phyloP scores from a whole-genome alignment of 2,888 invertebrate species.

The Spilarctia lutea region DNA sequence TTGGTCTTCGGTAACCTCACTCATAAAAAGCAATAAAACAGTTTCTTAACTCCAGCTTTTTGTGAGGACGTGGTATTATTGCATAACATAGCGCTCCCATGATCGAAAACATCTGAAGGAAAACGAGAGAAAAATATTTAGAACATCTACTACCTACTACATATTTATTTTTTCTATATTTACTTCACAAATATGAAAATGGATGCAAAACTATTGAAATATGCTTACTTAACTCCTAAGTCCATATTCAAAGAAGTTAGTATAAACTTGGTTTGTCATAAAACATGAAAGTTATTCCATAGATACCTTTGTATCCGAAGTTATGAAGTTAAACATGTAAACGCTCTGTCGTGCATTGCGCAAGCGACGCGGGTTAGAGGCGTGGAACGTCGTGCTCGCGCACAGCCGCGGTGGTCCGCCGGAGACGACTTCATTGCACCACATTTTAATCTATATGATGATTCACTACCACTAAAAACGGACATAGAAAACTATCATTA shows the following conservation, averaged over 20 bases:
- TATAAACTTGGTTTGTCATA: conserved; percentile 14
- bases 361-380: conserved; percentile 61
- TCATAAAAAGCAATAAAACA: no score
- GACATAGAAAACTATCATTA: conserved; percentile 41
- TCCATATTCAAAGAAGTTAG: not conserved
- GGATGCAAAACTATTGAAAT: conserved; percentile 17
- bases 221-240: not conserved
- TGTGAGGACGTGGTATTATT: no score
- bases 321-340: conserved; percentile 48
- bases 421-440: conserved; percentile 52
- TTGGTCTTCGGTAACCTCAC: no score
- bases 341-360: conserved; percentile 58
- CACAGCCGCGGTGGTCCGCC: conserved; percentile 59
- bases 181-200: conserved; percentile 3
- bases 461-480: conserved; percentile 51
- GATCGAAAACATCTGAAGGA: no score
- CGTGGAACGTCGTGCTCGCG: conserved; percentile 63
- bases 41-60: no score
- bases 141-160: not conserved
- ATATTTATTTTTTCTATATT: not conserved
- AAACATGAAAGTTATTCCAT: conserved; percentile 34
- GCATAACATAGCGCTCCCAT: no score
- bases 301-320: conserved; percentile 46
- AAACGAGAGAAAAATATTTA: no score
- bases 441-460: conserved; percentile 51